Evolutionary conservation across 2,113 vertebrate species (phyloP).

Genomic region (Aramus guarauna): DNA sequence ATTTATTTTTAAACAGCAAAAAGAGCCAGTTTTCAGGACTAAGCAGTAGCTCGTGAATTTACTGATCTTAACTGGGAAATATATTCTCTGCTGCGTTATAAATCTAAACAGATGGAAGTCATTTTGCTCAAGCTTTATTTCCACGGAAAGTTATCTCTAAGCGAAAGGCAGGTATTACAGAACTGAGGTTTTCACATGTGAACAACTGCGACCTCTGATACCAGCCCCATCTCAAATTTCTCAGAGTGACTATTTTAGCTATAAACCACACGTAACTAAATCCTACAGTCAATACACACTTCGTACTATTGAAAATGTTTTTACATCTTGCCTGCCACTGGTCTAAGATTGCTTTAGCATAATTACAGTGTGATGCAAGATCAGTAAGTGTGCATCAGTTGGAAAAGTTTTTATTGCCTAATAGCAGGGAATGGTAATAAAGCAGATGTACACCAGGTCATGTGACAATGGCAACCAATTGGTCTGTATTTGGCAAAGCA

Average conservation of each 20-base stretch:
- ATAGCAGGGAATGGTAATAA: constrained; percentile 41
- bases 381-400: neutral
- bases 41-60: neutral
- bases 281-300: neutral
- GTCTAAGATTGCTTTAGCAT: constrained; percentile 34
- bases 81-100: neutral
- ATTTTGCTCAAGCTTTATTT: neutral
- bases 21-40: neutral
- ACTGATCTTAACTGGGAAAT: constrained; percentile 24
- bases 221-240: neutral
- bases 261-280: neutral
- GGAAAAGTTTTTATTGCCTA: constrained; percentile 45
- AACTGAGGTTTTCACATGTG: neutral
- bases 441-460: constrained; percentile 39
- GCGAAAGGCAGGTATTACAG: neutral
- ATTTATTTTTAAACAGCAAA: constrained; percentile 44
- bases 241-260: neutral
- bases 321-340: constrained; percentile 9
- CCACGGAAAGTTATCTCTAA: neutral
- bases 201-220: neutral
- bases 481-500: constrained; percentile 32
- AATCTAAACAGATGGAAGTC: neutral
- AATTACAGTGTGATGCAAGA: constrained; percentile 15
- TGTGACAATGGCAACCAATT: constrained; percentile 28
- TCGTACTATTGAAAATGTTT: neutral